These are phyloP conservation scores for Puma concolor DNA, from an alignment of 2,113 vertebrate genomes.

Conservation along the genomic window DNA sequence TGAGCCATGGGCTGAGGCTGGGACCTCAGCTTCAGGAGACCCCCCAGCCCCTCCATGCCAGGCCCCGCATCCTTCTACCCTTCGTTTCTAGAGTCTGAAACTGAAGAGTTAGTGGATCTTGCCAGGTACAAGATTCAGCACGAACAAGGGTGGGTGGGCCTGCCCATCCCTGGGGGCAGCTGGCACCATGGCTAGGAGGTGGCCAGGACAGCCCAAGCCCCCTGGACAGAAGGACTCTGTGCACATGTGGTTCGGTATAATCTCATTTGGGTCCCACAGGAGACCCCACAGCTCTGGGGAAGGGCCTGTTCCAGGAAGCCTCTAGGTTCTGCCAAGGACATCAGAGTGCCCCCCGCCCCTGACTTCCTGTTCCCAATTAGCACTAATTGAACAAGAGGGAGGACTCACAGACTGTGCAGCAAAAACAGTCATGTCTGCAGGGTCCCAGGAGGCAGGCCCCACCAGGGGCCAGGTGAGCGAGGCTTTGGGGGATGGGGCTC, in stretches of 20 bases:
- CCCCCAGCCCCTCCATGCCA: not conserved
- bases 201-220: not conserved
- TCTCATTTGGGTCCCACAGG: not conserved
- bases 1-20: not conserved
- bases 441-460: not conserved
- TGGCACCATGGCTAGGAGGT: not conserved
- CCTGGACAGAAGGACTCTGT: not conserved
- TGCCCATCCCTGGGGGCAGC: not conserved
- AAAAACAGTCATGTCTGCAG: not conserved
- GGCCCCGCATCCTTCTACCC: not conserved
- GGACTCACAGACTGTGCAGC: not conserved
- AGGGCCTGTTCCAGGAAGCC: not conserved
- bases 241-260: fast-evolving
- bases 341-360: not conserved
- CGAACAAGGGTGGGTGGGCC: not conserved
- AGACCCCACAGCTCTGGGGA: not conserved
- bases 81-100: not conserved
- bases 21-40: not conserved
- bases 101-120: not conserved
- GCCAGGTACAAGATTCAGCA: not conserved
- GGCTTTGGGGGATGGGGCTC: not conserved
- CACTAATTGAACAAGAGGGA: constrained; percentile 59
- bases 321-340: constrained; percentile 5
- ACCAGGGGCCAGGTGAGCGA: not conserved
- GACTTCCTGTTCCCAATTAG: constrained; percentile 55